Evolutionary conservation across 2,113 vertebrate species (phyloP).

Genomic region (Vulpes lagopus): DNA sequence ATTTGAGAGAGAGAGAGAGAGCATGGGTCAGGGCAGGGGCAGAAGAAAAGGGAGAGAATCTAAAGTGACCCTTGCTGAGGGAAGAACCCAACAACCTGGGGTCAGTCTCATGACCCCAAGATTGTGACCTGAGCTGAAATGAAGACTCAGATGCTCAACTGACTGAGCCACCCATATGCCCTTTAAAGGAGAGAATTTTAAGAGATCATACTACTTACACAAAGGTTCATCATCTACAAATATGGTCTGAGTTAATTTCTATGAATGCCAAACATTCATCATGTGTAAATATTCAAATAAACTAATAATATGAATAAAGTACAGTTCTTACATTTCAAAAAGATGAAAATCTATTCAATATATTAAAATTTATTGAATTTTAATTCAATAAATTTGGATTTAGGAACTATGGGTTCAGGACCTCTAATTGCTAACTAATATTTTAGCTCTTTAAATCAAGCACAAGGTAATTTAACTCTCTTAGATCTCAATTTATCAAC

Average conservation of each 20-base stretch:
- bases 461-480: neutral
- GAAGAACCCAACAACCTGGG: neutral
- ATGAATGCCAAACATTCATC: neutral
- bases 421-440: neutral
- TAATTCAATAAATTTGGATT: too few relatives aligned
- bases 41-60: neutral
- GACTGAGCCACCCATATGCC: neutral
- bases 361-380: neutral
- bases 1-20: neutral
- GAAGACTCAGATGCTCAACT: neutral
- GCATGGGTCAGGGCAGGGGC: too few relatives aligned
- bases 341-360: neutral
- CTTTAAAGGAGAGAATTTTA: neutral
- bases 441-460: neutral
- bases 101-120: neutral
- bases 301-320: neutral
- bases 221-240: neutral
- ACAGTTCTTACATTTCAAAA: neutral
- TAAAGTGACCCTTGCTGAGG: neutral
- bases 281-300: neutral
- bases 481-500: neutral
- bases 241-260: neutral
- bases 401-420: neutral
- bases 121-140: neutral
- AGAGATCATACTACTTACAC: neutral